These are phyloP conservation scores for Cladopsammia gracilis DNA, from an alignment of 64 coral and sea anemone genomes.

Conservation along the genomic window DNA sequence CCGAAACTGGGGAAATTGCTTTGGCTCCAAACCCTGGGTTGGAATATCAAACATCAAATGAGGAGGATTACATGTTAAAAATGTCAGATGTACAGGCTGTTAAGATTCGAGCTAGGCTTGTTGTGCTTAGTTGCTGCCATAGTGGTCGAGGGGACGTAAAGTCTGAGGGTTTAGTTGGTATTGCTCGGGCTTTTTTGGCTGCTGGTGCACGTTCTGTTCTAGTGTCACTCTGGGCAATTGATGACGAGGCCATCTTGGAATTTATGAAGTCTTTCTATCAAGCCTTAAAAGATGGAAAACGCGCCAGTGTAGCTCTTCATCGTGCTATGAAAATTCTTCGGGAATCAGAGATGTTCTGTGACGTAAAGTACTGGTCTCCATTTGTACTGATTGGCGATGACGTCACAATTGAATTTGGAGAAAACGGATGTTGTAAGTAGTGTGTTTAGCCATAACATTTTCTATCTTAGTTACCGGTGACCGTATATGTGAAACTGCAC, in stretches of 20 bases:
- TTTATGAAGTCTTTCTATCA: slow-evolving; percentile 1
- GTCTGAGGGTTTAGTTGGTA: neutral
- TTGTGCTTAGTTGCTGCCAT: neutral
- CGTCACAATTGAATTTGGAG: neutral
- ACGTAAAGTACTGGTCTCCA: neutral
- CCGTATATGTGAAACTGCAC: too few relatives aligned
- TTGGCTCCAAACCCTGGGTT: slow-evolving; percentile 1
- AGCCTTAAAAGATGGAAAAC: neutral
- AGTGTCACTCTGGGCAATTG: neutral
- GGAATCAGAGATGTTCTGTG: neutral
- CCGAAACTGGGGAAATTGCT: neutral
- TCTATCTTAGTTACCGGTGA: too few relatives aligned
- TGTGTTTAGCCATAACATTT: too few relatives aligned
- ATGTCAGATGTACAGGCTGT: neutral
- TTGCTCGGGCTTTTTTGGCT: neutral
- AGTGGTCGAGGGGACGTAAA: neutral
- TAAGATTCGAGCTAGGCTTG: neutral
- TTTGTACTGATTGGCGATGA: slow-evolving; percentile 7
- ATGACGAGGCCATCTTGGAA: neutral
- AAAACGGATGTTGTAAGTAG: too few relatives aligned
- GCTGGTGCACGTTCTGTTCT: slow-evolving; percentile 7
- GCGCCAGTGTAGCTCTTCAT: neutral
- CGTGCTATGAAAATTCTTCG: neutral
- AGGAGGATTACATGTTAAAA: neutral
- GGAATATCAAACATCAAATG: neutral